Conservation (phyloP, 23 tunicate species). For the Halocynthia roretzi region DNA sequence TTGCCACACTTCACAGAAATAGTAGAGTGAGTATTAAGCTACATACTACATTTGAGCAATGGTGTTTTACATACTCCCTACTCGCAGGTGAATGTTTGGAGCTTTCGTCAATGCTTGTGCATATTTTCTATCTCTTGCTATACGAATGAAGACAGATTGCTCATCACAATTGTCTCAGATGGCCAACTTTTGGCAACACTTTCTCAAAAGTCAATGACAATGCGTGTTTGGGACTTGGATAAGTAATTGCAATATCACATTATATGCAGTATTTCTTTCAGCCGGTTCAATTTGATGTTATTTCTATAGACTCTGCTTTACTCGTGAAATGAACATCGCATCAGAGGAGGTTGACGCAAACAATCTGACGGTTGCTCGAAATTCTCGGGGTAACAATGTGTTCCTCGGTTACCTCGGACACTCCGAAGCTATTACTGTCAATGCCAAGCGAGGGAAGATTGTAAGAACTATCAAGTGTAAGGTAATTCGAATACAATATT, state of each 20-base stretch:
- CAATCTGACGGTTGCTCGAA: constrained; percentile 23
- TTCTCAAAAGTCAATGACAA: constrained; percentile 7
- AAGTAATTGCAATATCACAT: constrained; percentile 12
- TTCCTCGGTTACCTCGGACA: constrained; percentile 32
- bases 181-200: constrained; percentile 40
- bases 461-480: constrained; percentile 44
- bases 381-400: constrained; percentile 38
- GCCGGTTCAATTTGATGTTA: no score
- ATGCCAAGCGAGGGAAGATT: constrained; percentile 56
- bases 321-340: constrained; percentile 43
- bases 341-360: constrained; percentile 41
- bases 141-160: constrained; percentile 5
- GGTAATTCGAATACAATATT: constrained; percentile 10
- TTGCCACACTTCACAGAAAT: constrained; percentile 22
- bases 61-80: background rate
- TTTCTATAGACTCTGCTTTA: background rate
- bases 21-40: constrained; percentile 26
- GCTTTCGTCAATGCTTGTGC: constrained; percentile 27
- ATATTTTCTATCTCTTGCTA: constrained; percentile 34
- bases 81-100: constrained; percentile 52
- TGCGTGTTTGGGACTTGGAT: constrained; percentile 80
- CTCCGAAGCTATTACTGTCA: constrained; percentile 66
- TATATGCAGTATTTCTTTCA: no score
- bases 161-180: constrained; percentile 41
- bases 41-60: background rate